Base-by-base conservation (phyloP, 23 tunicate species). In the Trididemnum miniatum region DNA sequence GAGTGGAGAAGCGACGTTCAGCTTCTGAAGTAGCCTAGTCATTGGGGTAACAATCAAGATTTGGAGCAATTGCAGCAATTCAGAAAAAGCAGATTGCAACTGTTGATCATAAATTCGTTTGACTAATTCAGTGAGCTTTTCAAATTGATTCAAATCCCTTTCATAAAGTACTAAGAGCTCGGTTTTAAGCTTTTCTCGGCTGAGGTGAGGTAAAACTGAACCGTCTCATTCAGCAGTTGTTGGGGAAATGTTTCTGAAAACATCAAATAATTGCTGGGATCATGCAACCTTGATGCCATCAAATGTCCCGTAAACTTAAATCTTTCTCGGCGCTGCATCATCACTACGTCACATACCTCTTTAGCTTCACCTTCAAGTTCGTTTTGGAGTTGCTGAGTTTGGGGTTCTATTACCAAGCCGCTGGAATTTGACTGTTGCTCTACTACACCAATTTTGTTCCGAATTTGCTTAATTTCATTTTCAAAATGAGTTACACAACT, bases 21-120 rank as follows among this genome's bases (percentile, higher is more conserved):
- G 39, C 39, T 40, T 76, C 81, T 25, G 81, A 50, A 5, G 65
- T 76, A 50, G n/a, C n/a, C n/a, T n/a, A n/a, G 81, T 76, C 81
- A 76, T 76, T 51, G 81, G 81, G 20, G 63, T 76, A 0, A 36
- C 38, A 44, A 76, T 4, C 31, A 76, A 52, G 35, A 76, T 76
- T 76, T 76, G 49, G 1, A 49, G 9, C 31, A 76, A 35, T 50
- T 51, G 49, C 34, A 36, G 24, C 32, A 76, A 27, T 76, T 76
- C 81, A 23, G 49, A 44, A 29, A 76, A 40, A 26, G 20, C 65
- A 24, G 31, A 37, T 1, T 28, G 35, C 64, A 76, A 52, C 33
- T 76, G 23, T 2, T 66, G 23, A 35, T 72, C 78, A 37, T 35
- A 3, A 30, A 72, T 72, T 72, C 49, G 50, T 28, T 35, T 35